Evolutionary conservation across 2,113 vertebrate genomes (phyloP).

Genomic region (Nannospalax galili): DNA sequence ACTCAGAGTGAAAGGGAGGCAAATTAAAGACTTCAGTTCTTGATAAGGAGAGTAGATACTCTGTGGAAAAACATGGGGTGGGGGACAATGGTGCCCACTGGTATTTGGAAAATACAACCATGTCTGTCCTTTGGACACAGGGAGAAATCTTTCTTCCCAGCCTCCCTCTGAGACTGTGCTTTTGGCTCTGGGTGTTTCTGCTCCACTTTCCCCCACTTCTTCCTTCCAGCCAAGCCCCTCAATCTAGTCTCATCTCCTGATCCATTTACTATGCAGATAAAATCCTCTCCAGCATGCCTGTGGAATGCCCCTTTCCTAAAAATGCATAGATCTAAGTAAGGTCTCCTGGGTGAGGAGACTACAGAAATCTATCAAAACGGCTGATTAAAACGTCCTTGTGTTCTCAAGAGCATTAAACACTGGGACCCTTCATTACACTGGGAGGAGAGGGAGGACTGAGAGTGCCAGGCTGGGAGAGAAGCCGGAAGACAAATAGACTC

Average conservation of each 20-base stretch:
- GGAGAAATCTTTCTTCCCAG: background rate
- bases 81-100: rapidly evolving
- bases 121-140: background rate
- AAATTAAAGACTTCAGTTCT: background rate
- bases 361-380: background rate
- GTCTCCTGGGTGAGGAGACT: background rate
- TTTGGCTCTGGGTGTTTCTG: too few species aligned
- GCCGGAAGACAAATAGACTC: background rate
- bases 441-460: background rate
- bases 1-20: background rate
- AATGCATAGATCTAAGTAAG: background rate
- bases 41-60: background rate
- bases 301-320: constrained; percentile 1
- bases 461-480: background rate
- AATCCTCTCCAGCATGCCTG: background rate
- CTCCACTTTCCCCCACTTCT: background rate
- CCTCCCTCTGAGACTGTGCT: background rate
- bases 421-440: background rate
- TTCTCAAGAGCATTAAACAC: background rate
- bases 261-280: background rate
- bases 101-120: background rate
- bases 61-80: background rate
- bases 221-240: background rate
- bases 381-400: background rate
- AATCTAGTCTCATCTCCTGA: background rate